These are phyloP conservation scores for Dicyrtomina minuta DNA, from an alignment of 2,888 invertebrate genomes.

Conservation along the genomic window DNA sequence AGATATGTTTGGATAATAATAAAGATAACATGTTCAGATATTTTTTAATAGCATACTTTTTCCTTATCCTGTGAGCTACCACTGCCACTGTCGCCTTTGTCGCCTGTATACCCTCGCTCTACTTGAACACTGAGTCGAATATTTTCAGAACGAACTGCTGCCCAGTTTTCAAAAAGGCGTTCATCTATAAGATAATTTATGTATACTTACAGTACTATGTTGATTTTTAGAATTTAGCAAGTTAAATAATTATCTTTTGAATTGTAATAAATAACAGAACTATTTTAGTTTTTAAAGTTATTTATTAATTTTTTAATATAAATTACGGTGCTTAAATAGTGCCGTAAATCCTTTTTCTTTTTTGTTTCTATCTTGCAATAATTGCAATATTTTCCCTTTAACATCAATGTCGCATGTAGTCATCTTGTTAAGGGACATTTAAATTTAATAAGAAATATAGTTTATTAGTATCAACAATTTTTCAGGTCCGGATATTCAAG, in stretches of 20 bases:
- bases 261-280: constrained; percentile 28
- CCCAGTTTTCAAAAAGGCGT: constrained; percentile 79
- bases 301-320: neutral
- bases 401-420: constrained; percentile 59
- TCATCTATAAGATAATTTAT: constrained; percentile 75
- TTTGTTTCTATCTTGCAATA: constrained; percentile 73
- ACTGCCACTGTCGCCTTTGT: constrained; percentile 60
- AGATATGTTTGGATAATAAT: too few species aligned
- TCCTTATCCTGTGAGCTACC: constrained; percentile 54
- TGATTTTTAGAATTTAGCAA: too few species aligned
- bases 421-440: too few species aligned
- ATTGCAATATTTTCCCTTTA: constrained; percentile 70
- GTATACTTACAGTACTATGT: too few species aligned
- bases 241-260: too few species aligned
- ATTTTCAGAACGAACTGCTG: constrained; percentile 78
- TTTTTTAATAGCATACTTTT: constrained; percentile 38
- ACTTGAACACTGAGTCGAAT: constrained; percentile 80
- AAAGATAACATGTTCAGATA: too few species aligned
- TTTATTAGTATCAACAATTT: too few species aligned
- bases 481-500: neutral
- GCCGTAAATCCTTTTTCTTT: constrained; percentile 75
- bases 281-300: constrained; percentile 24
- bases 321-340: constrained; percentile 75
- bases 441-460: too few species aligned
- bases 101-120: constrained; percentile 69